phyloP scores from a whole-genome alignment of 2,113 vertebrate genomes.

The Marcusenius ussheri region DNA sequence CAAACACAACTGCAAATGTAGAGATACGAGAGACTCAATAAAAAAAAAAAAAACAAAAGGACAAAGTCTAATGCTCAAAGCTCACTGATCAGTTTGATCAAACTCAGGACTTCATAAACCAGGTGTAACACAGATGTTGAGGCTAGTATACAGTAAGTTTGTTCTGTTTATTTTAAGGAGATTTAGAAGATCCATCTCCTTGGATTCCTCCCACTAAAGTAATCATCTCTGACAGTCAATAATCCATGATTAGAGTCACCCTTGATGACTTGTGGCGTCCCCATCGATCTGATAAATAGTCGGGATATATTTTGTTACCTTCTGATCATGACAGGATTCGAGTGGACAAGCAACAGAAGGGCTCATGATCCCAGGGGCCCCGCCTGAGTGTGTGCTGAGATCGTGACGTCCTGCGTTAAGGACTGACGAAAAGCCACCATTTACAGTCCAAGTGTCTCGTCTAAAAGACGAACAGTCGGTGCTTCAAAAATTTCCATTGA shows the following conservation, averaged over 20 bases:
- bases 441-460: conserved; percentile 9
- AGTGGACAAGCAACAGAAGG: conserved; percentile 56
- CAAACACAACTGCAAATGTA: not conserved
- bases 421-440: conserved; percentile 47
- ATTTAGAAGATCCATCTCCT: not conserved
- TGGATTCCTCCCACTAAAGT: not conserved
- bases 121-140: not conserved
- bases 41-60: not conserved
- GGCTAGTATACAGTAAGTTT: not conserved
- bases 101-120: not conserved
- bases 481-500: not conserved
- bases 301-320: conserved; percentile 65
- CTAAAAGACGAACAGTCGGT: not conserved
- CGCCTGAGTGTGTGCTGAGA: conserved; percentile 50
- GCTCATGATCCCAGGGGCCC: conserved; percentile 48
- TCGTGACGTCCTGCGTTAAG: conserved; percentile 46
- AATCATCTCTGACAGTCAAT: conserved; percentile 45
- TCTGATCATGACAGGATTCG: conserved; percentile 49
- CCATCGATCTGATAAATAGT: conserved; percentile 73
- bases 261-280: conserved; percentile 59
- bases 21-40: not conserved
- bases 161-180: not conserved
- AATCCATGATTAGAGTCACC: conserved; percentile 57
- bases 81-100: not conserved
- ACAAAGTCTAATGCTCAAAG: not conserved